phyloP scores from a whole-genome alignment of 2,113 vertebrate genomes.

The Isichthys henryi region DNA sequence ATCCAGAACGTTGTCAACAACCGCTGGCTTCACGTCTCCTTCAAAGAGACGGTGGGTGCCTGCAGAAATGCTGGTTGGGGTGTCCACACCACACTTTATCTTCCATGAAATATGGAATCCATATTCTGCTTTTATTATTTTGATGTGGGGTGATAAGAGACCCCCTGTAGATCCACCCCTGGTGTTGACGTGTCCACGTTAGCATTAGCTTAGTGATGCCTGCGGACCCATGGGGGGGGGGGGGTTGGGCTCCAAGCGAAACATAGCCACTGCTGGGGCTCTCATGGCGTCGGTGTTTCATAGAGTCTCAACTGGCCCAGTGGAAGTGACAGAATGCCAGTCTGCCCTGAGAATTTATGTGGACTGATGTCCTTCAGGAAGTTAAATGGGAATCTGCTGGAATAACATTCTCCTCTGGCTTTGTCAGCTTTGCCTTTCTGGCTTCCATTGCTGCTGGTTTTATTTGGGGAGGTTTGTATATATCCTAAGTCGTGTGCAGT shows the following conservation, averaged over 20 bases:
- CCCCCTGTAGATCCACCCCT: background rate
- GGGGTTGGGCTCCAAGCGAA: too few relatives aligned
- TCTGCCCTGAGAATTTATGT: background rate
- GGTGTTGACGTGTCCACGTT: background rate
- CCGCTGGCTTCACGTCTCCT: constrained; percentile 90
- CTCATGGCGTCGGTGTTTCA: background rate
- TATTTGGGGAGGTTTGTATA: constrained; percentile 18
- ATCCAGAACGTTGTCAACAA: constrained; percentile 95
- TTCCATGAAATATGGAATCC: background rate
- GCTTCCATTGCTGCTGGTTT: constrained; percentile 5
- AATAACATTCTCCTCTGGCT: background rate
- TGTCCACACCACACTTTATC: background rate
- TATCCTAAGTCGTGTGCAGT: background rate
- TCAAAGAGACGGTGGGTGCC: constrained; percentile 87
- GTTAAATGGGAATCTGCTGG: background rate
- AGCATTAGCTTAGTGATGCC: background rate
- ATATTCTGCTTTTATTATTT: background rate
- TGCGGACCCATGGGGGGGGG: background rate
- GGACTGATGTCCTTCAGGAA: background rate
- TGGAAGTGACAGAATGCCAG: background rate
- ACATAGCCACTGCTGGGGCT: background rate
- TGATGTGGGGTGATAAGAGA: background rate
- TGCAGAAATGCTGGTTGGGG: background rate
- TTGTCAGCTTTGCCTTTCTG: background rate
- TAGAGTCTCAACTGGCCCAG: background rate